A percentile compares a stretch with the other conserved stretches of the same genome.
Evolutionary conservation across 2,888 invertebrate genomes (phyloP).

Genomic region (Herminia tarsipennalis): DNA sequence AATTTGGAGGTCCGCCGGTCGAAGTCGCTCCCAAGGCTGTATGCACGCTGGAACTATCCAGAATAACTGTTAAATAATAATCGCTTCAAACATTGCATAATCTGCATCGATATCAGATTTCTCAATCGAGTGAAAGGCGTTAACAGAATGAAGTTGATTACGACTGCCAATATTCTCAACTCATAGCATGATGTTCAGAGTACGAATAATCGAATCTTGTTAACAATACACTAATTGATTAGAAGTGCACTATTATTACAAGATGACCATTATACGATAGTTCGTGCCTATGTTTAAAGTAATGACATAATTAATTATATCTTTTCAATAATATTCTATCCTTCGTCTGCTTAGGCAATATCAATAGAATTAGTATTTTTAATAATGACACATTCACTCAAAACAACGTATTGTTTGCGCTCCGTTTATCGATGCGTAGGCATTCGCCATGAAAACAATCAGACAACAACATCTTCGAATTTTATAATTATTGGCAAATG

Average conservation of each 20-base stretch:
- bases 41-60: constrained; percentile 43
- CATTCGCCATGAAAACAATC: constrained; percentile 1
- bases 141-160: constrained; percentile 26
- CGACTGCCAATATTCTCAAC: constrained; percentile 26
- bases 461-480: constrained; percentile 1
- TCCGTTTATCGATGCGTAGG: too few relatives aligned
- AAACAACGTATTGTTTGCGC: neutral
- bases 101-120: constrained; percentile 27
- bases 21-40: constrained; percentile 67
- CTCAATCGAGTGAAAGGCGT: constrained; percentile 39
- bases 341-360: too few relatives aligned
- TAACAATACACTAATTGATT: constrained; percentile 23
- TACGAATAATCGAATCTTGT: constrained; percentile 25
- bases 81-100: constrained; percentile 27
- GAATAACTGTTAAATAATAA: constrained; percentile 28
- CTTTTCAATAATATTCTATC: too few relatives aligned
- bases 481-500: neutral
- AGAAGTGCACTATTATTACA: constrained; percentile 18
- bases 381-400: constrained; percentile 14
- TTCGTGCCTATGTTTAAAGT: constrained; percentile 16
- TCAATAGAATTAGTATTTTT: constrained; percentile 20
- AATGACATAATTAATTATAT: too few relatives aligned
- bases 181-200: constrained; percentile 18
- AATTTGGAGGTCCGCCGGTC: constrained; percentile 84
- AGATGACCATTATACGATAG: constrained; percentile 15